Evolutionary conservation across 2,113 vertebrate genomes (phyloP), one percentile per base, ranked within the genome.

Genomic region (Aramus guarauna): DNA sequence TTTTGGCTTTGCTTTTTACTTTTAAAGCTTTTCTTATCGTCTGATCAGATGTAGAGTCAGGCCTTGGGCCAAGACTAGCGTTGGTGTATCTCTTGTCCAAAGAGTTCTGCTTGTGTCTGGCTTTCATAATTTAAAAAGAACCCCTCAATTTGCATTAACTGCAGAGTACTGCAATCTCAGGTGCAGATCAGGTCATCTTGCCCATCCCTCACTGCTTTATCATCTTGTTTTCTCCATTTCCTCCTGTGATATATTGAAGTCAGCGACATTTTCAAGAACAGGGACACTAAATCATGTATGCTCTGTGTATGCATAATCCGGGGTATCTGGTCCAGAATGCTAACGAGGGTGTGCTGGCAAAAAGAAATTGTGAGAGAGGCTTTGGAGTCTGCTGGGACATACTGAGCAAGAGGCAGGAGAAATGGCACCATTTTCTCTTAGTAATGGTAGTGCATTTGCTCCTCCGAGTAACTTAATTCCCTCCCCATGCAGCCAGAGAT

Each of bases 221-320:
- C 96, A 75, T 67, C 94, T 75, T 74, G 59, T 94, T 94, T 58
- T 91, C 80, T 91, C 80, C 84, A 8, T 84, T 93, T 50, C 45
- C 85, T 74, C 52, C 88, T 12, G 41, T 68, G 88, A 67, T 88
- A 64, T 41, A 67, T 91, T 59, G 78, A n/a, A 77, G 81, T 23
- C 34, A 85, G 84, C 1, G n/a, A 71, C 77, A 43, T 63, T 93
- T 52, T 73, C 84, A 11, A 41, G 94, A 89, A 84, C 77, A 84
- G 64, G 50, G 52, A 9, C 92, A 74, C 68, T 87, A 91, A 96
- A 96, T 92, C 92, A 45, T 39, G 75, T 19, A 12, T 68, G 83
- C 91, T 82, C 47, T 48, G 73, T 20, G 85, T 77, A 82, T 77
- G 94, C 91, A 52, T n/a, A 32, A 60, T 36, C 85, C 18, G 52